A percentile compares a stretch with the other conserved stretches of the same genome.
These are phyloP conservation scores for Drosophila punjabiensis DNA, from an alignment of 1,140 invertebrate genomes.

Conservation along the genomic window DNA sequence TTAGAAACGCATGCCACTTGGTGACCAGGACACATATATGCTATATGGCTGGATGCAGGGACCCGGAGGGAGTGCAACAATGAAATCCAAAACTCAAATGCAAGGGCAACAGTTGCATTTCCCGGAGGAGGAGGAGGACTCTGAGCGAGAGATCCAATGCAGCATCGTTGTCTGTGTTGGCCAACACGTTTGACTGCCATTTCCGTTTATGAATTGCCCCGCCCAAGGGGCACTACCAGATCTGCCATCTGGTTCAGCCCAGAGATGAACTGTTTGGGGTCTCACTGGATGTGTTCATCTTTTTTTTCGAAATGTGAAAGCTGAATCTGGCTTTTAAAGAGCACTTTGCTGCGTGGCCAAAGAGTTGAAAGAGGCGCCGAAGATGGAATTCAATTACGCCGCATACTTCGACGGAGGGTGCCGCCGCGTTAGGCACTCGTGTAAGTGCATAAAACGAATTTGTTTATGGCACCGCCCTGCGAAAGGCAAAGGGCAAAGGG, in stretches of 20 bases:
- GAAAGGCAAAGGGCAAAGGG: constrained; percentile 10
- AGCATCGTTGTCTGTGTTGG: constrained; percentile 47
- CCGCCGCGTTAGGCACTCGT: constrained; percentile 40
- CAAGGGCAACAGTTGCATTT: constrained; percentile 50
- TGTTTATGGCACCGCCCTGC: constrained; percentile 33
- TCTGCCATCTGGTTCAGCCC: constrained; percentile 3
- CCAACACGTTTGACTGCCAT: constrained; percentile 70
- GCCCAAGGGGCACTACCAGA: neutral
- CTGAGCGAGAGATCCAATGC: constrained; percentile 57
- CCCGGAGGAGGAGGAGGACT: constrained; percentile 17
- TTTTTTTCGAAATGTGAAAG: neutral
- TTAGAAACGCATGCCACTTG: constrained; percentile 77
- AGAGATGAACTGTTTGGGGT: constrained; percentile 21
- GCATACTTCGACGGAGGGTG: constrained; percentile 46
- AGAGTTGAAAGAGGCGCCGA: constrained; percentile 33
- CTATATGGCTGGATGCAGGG: neutral
- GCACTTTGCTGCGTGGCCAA: constrained; percentile 18
- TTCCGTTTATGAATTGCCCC: constrained; percentile 73
- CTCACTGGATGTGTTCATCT: neutral
- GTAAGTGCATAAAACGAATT: constrained; percentile 54
- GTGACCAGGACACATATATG: constrained; percentile 23
- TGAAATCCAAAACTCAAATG: constrained; percentile 39
- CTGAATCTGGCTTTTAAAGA: constrained; percentile 6
- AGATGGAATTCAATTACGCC: constrained; percentile 70
- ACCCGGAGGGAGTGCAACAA: constrained; percentile 19